These are phyloP conservation scores for Scaeva pyrastri DNA, from an alignment of 2,888 invertebrate genomes.

Conservation along the genomic window DNA sequence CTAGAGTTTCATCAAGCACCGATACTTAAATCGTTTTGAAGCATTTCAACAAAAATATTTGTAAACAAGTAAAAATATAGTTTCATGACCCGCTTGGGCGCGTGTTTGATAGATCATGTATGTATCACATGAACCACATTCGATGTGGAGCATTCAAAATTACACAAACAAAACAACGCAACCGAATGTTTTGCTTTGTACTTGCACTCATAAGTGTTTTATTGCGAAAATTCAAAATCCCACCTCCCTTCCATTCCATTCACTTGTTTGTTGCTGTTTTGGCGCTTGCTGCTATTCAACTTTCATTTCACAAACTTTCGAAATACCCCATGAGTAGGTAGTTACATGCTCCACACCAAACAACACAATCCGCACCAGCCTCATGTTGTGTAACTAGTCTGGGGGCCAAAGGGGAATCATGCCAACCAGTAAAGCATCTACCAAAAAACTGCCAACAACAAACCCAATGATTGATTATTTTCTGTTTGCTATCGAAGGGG, in stretches of 20 bases:
- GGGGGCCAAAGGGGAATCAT: background rate
- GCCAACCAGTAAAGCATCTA: constrained; percentile 17
- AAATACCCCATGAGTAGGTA: constrained; percentile 24
- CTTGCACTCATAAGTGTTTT: background rate
- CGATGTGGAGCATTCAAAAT: background rate
- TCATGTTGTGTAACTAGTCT: constrained; percentile 37
- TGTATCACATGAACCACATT: too few species aligned
- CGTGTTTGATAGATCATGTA: too few species aligned
- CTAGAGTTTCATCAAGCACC: background rate
- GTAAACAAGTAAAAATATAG: background rate
- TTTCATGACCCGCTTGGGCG: too few species aligned
- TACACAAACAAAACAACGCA: background rate
- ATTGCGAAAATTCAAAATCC: constrained; percentile 10
- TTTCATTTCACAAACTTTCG: constrained; percentile 59
- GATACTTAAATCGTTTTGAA: background rate
- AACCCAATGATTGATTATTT: constrained; percentile 15
- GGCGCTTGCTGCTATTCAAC: constrained; percentile 15
- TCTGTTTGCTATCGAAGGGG: background rate
- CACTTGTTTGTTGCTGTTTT: constrained; percentile 19
- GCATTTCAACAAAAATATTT: background rate
- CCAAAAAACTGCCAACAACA: constrained; percentile 33
- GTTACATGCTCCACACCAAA: constrained; percentile 1
- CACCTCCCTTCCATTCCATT: background rate
- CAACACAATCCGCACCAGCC: background rate
- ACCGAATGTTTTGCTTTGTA: background rate